phyloP scores from a whole-genome alignment of 2,797 vertebrate species.

The Catharus ustulatus region DNA sequence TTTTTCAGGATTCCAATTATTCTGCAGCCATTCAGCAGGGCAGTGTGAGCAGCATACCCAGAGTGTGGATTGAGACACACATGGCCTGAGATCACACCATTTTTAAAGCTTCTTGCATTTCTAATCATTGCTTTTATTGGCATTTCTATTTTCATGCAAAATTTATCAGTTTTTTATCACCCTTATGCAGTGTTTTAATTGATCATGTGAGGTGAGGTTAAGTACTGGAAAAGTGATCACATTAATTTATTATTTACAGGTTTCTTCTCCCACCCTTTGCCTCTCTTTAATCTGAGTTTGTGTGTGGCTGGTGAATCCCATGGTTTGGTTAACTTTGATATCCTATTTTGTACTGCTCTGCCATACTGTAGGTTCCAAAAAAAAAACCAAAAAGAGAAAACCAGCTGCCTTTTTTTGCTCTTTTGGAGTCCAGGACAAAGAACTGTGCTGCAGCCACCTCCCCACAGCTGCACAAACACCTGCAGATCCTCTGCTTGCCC shows the following conservation, averaged over 20 bases:
- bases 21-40: background rate
- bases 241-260: background rate
- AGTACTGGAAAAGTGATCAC: background rate
- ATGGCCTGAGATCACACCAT: background rate
- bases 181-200: background rate
- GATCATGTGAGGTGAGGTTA: background rate
- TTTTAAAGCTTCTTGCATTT: constrained; percentile 18
- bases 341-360: background rate
- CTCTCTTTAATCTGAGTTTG: background rate
- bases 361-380: background rate
- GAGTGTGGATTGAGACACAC: background rate
- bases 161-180: background rate
- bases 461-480: constrained; percentile 55
- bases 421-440: background rate
- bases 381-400: background rate
- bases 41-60: background rate
- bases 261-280: background rate
- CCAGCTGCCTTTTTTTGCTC: background rate
- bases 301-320: background rate
- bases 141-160: background rate
- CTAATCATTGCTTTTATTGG: background rate
- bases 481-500: background rate
- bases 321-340: background rate
- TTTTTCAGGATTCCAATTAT: constrained; percentile 28
- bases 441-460: background rate